Base-by-base conservation (phyloP, 1,140 invertebrate genomes). In the Heliconius nattereri region DNA sequence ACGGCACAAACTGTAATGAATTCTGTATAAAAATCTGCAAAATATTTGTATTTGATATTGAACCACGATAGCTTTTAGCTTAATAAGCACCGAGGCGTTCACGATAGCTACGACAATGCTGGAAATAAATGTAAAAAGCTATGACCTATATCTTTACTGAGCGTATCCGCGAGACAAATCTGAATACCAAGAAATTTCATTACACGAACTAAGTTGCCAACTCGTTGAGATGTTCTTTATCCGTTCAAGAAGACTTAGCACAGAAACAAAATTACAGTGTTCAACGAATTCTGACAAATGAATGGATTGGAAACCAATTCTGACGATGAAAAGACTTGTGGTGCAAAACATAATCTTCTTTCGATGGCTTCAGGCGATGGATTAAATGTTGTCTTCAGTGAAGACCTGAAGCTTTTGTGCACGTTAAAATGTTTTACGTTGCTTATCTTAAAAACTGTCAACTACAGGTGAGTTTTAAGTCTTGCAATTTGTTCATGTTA, bases 301-400 rank as follows among this genome's bases (percentile, higher is more conserved):
- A 78, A 78, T 75, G 73, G 54, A 81, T 75, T 81, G 76, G 49
- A 78, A 75, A 81, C 73, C 71, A 79, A 79, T 82, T 79, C 75
- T 29, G 45, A 45, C 66, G 79, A 66, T 73, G 79, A 80, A 76
- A 80, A 75, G 80, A 20, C 37, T 76, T 73, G 35, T 19, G 72
- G 75, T 76, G 75, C 26, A 72, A 49, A 72, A 70, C 71, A 66
- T 80, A 80, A 83, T 80, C 81, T 77, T 60, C 78, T 80, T 80
- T 66, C 49, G 76, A 70, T 71, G 71, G 75, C 54, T 82, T 73
- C 71, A 76, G 78, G 78, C 73, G 40, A 74, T 71, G 72, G 78
- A 75, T 80, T 78, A 78, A 78, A 80, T 57, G 75, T 71, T 75
- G 19, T 72, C 35, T 72, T 26, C 13, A 29, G 29, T 20, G 35